Evolutionary conservation across 2,113 vertebrate species (phyloP).

Genomic region (Channa maculata): DNA sequence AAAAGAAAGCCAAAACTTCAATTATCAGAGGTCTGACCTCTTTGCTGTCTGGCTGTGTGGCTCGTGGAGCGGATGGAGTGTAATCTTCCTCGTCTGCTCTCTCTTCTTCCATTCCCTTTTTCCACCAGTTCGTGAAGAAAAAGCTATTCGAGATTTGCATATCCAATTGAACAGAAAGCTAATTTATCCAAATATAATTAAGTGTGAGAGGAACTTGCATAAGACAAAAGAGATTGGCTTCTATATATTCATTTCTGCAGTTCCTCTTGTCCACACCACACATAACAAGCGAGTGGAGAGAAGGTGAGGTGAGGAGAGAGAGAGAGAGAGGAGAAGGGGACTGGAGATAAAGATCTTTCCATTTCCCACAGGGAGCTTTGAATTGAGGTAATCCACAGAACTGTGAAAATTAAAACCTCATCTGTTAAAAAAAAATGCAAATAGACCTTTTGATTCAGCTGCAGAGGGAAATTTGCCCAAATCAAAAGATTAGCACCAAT

Average conservation of each 20-base stretch:
- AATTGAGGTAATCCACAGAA: constrained; percentile 75
- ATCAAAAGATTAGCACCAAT: constrained; percentile 75
- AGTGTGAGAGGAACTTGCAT: constrained; percentile 30
- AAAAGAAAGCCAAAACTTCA: constrained; percentile 11
- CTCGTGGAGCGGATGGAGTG: constrained; percentile 28
- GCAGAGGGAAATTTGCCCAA: constrained; percentile 64
- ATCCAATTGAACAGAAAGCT: constrained; percentile 46
- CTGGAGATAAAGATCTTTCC: constrained; percentile 72
- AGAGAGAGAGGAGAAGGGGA: constrained; percentile 6
- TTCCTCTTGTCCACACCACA: constrained; percentile 11
- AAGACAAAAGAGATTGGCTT: constrained; percentile 39
- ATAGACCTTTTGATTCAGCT: constrained; percentile 77
- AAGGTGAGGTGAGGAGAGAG: constrained; percentile 28
- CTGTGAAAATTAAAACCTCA: constrained; percentile 79
- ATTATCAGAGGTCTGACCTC: constrained; percentile 42
- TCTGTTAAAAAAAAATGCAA: constrained; percentile 65
- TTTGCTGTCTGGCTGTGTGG: constrained; percentile 14
- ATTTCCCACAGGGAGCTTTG: constrained; percentile 71
- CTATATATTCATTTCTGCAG: constrained; percentile 39
- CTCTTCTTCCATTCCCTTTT: background rate
- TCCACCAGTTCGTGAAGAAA: background rate
- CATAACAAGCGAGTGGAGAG: constrained; percentile 10
- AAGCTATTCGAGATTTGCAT: constrained; percentile 45
- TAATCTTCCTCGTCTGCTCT: constrained; percentile 20
- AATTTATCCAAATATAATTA: constrained; percentile 61